Conservation (phyloP, 2,888 invertebrate genomes). For the Flexamia atlantica region DNA sequence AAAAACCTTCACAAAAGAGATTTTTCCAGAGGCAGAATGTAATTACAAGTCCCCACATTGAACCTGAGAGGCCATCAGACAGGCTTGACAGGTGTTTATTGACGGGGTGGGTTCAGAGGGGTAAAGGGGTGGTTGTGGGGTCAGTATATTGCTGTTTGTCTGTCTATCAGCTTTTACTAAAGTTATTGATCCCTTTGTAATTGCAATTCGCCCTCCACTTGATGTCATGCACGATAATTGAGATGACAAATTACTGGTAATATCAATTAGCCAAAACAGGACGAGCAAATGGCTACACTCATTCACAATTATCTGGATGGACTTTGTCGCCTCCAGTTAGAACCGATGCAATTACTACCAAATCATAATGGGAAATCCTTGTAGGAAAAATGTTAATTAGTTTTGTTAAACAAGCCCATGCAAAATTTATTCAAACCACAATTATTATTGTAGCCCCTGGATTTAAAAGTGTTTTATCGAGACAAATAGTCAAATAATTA, state of each 20-base stretch:
- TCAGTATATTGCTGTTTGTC: constrained; percentile 24
- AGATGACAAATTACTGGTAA: constrained; percentile 16
- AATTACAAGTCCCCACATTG: constrained; percentile 4
- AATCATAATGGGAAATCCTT: too few species aligned
- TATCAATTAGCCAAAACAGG: constrained; percentile 8
- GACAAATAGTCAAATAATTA: too few species aligned
- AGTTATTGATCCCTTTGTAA: constrained; percentile 31
- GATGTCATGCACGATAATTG: background rate
- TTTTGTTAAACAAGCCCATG: too few species aligned
- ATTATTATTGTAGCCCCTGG: too few species aligned
- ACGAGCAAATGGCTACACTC: background rate
- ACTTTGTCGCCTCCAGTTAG: background rate
- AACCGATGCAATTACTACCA: too few species aligned
- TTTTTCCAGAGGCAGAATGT: background rate
- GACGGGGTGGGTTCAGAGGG: background rate
- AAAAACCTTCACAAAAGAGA: background rate
- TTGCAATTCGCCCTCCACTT: background rate
- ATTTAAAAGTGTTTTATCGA: too few species aligned
- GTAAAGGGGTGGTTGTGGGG: background rate
- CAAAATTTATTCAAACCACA: too few species aligned
- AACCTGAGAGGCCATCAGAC: constrained; percentile 1
- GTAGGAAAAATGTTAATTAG: too few species aligned
- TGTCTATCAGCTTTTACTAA: constrained; percentile 28
- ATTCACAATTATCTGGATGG: background rate
- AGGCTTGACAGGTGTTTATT: constrained; percentile 45